Conservation (phyloP, 2,888 invertebrate species). For the Patella pellucida region DNA sequence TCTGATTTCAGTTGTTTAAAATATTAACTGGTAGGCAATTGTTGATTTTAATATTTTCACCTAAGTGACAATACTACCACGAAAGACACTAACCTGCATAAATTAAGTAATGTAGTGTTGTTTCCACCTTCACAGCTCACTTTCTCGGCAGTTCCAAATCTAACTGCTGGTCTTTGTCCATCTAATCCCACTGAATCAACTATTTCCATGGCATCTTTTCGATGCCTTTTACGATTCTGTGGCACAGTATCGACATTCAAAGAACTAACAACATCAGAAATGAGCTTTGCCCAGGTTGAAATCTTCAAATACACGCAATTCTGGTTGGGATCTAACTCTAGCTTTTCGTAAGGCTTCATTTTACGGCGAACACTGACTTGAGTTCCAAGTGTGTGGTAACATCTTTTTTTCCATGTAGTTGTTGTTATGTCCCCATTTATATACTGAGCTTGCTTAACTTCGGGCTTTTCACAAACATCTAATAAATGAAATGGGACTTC, state of each 20-base stretch:
- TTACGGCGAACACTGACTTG: not conserved
- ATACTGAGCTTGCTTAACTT: slow-evolving; percentile 27
- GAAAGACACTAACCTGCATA: not conserved
- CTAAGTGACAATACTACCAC: not conserved
- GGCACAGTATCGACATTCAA: not conserved
- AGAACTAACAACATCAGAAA: not conserved
- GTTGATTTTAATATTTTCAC: no score
- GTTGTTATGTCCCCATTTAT: slow-evolving; percentile 29
- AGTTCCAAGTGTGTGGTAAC: slow-evolving; percentile 28
- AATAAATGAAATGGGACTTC: slow-evolving; percentile 40
- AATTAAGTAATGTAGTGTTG: not conserved
- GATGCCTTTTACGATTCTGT: not conserved
- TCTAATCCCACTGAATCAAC: not conserved
- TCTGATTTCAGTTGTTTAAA: no score
- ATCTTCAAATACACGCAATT: not conserved
- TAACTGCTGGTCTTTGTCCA: not conserved
- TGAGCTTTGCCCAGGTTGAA: slow-evolving; percentile 17
- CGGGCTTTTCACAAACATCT: slow-evolving; percentile 39
- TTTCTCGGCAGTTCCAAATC: slow-evolving; percentile 15
- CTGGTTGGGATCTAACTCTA: slow-evolving; percentile 12
- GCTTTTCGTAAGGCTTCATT: not conserved
- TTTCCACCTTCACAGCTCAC: slow-evolving; percentile 11
- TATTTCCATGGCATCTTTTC: not conserved
- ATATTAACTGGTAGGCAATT: no score
- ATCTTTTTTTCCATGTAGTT: slow-evolving; percentile 41